These are phyloP conservation scores for Vipera latastei DNA, from an alignment of 2,797 vertebrate genomes.

Conservation along the genomic window DNA sequence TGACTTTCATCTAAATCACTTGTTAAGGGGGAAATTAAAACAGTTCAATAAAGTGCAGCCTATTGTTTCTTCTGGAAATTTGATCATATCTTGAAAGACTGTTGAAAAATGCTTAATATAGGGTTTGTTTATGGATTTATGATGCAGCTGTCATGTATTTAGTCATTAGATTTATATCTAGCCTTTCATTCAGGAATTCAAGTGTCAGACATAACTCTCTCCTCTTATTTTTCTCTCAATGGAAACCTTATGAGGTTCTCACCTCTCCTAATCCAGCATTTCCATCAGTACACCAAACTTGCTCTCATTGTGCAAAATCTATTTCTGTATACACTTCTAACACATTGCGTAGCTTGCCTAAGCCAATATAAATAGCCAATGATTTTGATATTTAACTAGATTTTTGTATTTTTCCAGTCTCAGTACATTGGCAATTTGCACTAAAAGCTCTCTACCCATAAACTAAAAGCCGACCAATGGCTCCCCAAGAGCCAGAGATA, in stretches of 20 bases:
- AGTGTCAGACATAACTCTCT: neutral
- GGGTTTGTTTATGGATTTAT: neutral
- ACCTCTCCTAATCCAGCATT: neutral
- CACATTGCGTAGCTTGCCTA: neutral
- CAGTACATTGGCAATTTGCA: neutral
- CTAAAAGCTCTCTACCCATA: neutral
- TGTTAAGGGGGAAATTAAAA: neutral
- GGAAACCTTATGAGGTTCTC: neutral
- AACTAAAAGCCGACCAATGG: neutral
- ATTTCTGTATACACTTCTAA: neutral
- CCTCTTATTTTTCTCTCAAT: neutral
- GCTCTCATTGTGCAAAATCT: neutral
- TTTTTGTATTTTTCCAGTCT: neutral
- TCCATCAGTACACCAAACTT: neutral
- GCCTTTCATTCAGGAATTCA: neutral
- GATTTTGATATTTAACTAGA: neutral
- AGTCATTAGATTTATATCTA: neutral
- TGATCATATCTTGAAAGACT: neutral
- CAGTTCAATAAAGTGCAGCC: neutral
- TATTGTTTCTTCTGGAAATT: no score
- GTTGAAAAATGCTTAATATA: neutral
- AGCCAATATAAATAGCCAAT: neutral
- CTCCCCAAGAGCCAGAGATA: neutral
- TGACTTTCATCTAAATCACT: neutral
- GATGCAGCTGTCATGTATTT: neutral